Conservation (phyloP, 2,797 vertebrate genomes). For the Fringilla coelebs region DNA sequence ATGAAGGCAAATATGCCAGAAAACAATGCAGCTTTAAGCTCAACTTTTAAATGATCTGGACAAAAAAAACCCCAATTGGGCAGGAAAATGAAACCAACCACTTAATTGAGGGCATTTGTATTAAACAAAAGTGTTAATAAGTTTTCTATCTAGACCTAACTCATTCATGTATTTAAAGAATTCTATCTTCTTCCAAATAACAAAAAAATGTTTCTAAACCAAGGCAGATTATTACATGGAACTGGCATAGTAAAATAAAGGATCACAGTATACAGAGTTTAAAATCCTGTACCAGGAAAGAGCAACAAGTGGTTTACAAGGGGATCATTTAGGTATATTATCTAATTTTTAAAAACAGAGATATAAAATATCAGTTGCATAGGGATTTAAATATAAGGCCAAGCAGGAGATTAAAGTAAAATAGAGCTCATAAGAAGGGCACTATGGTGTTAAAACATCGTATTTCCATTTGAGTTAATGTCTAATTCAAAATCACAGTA, state of each 20-base stretch:
- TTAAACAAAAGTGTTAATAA: constrained; percentile 53
- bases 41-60: constrained; percentile 33
- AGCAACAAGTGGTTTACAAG: constrained; percentile 68
- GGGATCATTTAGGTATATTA: constrained; percentile 67
- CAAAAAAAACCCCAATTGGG: background rate
- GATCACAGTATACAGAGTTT: constrained; percentile 76
- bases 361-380: constrained; percentile 81
- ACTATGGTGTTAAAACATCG: constrained; percentile 76
- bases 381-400: constrained; percentile 84
- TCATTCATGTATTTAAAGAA: constrained; percentile 43
- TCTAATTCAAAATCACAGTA: constrained; percentile 82
- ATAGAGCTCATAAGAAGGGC: constrained; percentile 73
- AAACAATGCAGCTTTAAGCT: constrained; percentile 40
- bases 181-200: constrained; percentile 51
- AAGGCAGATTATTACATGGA: constrained; percentile 57
- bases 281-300: constrained; percentile 70
- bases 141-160: constrained; percentile 59
- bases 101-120: background rate
- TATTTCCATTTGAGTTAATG: constrained; percentile 71
- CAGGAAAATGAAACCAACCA: background rate
- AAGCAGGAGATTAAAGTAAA: constrained; percentile 77
- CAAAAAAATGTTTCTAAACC: constrained; percentile 57
- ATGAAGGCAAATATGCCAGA: constrained; percentile 48
- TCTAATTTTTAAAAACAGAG: constrained; percentile 69
- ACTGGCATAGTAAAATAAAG: constrained; percentile 66